Evolutionary conservation across 1,140 invertebrate species (phyloP).

Genomic region (Cydia amplana): DNA sequence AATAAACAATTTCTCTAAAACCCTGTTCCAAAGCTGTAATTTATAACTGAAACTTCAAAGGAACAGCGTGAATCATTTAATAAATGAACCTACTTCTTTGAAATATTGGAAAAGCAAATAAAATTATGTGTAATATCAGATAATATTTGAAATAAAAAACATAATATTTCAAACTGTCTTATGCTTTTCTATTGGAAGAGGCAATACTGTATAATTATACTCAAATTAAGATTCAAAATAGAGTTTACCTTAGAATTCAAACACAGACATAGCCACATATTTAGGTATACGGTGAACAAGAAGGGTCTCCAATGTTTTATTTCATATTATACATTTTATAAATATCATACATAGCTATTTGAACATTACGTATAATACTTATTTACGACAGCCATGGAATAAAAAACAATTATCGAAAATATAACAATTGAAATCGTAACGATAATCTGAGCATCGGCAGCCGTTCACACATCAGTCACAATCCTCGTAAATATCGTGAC

Average conservation of each 20-base stretch:
- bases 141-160: neutral
- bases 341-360: too few species aligned
- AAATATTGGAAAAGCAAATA: neutral
- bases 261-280: too few species aligned
- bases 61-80: neutral
- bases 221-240: too few species aligned
- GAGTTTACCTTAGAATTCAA: too few species aligned
- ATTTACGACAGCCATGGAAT: too few species aligned
- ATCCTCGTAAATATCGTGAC: conserved; percentile 48
- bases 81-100: neutral
- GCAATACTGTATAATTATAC: too few species aligned
- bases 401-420: neutral
- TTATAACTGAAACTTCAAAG: neutral
- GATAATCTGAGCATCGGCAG: conserved; percentile 39
- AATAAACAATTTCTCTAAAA: neutral
- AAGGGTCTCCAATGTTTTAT: too few species aligned
- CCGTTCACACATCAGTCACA: conserved; percentile 47
- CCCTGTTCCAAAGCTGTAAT: neutral
- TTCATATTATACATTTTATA: too few species aligned
- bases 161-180: neutral
- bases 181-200: neutral
- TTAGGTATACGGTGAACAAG: too few species aligned
- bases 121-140: neutral
- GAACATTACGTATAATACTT: neutral
- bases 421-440: neutral